A percentile compares a stretch with the other conserved stretches of the same genome.
Evolutionary conservation across 2,888 invertebrate genomes (phyloP).

Genomic region (Mythimna ferrago): DNA sequence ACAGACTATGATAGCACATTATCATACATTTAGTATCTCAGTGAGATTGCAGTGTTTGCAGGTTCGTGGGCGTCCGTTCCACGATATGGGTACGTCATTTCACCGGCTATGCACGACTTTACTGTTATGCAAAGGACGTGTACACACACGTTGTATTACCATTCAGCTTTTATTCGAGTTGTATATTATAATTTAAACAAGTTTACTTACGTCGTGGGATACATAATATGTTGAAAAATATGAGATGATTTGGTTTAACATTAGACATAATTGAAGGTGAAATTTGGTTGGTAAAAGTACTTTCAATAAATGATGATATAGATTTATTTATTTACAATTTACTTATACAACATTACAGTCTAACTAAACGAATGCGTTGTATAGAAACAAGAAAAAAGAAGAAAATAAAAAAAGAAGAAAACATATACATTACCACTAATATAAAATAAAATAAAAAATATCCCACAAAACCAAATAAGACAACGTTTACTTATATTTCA

Average conservation of each 20-base stretch:
- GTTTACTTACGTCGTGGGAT: constrained; percentile 29
- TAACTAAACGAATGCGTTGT: too few species aligned
- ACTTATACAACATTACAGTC: too few species aligned
- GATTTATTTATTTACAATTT: too few species aligned
- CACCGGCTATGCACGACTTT: constrained; percentile 74
- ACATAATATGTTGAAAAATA: background rate
- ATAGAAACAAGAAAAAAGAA: too few species aligned
- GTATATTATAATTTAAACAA: constrained; percentile 57
- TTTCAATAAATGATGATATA: too few species aligned
- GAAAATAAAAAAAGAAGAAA: too few species aligned
- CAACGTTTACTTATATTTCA: too few species aligned
- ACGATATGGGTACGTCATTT: constrained; percentile 59
- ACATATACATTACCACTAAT: too few species aligned
- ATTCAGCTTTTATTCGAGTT: constrained; percentile 69
- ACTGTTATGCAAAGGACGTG: constrained; percentile 56
- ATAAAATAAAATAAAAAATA: too few species aligned
- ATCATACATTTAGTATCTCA: constrained; percentile 14
- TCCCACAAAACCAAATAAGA: too few species aligned
- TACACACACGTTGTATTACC: constrained; percentile 64
- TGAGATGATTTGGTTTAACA: background rate
- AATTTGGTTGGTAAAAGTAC: too few species aligned
- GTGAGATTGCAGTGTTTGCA: constrained; percentile 25
- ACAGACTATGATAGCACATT: background rate
- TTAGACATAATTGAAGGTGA: too few species aligned
- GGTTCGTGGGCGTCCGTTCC: background rate